A percentile compares a stretch with the other conserved stretches of the same genome.
phyloP scores from a whole-genome alignment of 2,113 vertebrate species.

The Gadus macrocephalus region DNA sequence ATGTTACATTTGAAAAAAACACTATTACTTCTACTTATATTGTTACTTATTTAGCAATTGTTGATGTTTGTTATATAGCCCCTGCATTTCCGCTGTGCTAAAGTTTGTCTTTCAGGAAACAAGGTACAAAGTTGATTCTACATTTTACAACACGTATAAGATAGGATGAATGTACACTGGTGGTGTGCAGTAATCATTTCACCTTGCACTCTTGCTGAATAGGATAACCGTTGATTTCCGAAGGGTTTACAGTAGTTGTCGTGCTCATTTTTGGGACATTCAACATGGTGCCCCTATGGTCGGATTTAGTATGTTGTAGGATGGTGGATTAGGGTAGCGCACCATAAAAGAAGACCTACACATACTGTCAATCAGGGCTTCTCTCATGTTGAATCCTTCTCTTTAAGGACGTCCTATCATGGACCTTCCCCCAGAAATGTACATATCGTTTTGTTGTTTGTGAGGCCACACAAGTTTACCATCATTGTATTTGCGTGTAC shows the following conservation, averaged over 20 bases:
- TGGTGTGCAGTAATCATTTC: background rate
- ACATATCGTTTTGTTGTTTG: constrained; percentile 41
- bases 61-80: background rate
- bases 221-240: constrained; percentile 15
- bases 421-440: constrained; percentile 43
- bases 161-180: no score
- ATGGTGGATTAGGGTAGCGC: constrained; percentile 16
- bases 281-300: constrained; percentile 54
- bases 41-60: background rate
- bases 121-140: background rate
- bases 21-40: background rate
- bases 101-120: background rate
- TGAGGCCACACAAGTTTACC: constrained; percentile 59
- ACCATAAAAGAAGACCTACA: constrained; percentile 3
- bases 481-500: constrained; percentile 25
- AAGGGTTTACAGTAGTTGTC: background rate
- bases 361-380: constrained; percentile 51
- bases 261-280: constrained; percentile 36
- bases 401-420: constrained; percentile 35
- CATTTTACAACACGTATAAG: constrained; percentile 4
- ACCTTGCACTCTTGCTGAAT: constrained; percentile 67
- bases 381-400: constrained; percentile 47
- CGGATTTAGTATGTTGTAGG: constrained; percentile 28
- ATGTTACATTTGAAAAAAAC: background rate
- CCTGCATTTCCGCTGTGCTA: background rate